Percentiles rank a stretch among this genome's conserved stretches.
Conservation (phyloP, 2,113 vertebrate species). For the Cebus imitator region DNA sequence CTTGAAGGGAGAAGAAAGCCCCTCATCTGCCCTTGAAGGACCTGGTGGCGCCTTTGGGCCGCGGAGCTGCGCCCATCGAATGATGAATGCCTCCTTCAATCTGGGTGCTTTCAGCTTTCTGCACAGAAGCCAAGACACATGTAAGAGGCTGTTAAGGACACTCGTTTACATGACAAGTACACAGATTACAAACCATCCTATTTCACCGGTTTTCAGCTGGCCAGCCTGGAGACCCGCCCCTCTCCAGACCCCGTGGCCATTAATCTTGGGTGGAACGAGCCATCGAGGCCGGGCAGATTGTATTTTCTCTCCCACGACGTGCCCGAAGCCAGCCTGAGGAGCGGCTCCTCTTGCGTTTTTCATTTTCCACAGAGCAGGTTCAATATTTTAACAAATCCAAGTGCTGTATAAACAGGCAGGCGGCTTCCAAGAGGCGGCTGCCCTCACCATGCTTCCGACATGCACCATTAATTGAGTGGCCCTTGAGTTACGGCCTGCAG, state of each 20-base stretch:
- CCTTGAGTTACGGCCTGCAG: not conserved
- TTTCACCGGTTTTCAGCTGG: not conserved
- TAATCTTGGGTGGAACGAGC: not conserved
- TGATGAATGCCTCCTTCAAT: slow-evolving; percentile 59
- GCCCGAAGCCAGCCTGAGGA: fast-evolving
- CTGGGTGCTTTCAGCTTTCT: not conserved
- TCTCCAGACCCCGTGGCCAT: fast-evolving
- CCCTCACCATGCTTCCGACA: not conserved
- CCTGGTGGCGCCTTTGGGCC: not conserved
- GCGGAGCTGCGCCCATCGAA: not conserved
- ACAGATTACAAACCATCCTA: fast-evolving
- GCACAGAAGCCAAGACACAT: slow-evolving; percentile 8
- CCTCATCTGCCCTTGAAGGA: slow-evolving; percentile 35
- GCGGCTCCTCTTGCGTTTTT: not conserved
- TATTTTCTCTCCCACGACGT: fast-evolving
- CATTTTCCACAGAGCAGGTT: not conserved
- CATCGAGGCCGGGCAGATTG: fast-evolving
- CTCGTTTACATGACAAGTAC: slow-evolving; percentile 69
- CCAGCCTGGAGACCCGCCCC: not conserved
- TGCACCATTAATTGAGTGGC: not conserved
- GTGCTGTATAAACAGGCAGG: not conserved
- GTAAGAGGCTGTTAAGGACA: slow-evolving; percentile 58
- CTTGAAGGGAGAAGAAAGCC: not conserved
- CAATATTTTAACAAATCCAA: not conserved
- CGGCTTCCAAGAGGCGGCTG: not conserved